Conservation (phyloP, 1,140 invertebrate genomes). For the Dryas iulia region DNA sequence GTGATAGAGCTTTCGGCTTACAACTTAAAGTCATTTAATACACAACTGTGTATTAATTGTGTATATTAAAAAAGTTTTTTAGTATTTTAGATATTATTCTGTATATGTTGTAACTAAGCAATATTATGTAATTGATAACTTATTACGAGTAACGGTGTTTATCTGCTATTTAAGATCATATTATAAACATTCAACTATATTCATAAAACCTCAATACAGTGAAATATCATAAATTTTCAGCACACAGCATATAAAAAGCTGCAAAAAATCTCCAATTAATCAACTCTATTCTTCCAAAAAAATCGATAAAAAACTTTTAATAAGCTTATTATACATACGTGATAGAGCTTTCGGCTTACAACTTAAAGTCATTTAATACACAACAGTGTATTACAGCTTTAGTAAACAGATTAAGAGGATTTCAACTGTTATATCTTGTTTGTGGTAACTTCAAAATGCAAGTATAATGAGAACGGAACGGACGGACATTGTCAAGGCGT, state of each 20-base stretch:
- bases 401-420: slow-evolving; percentile 25
- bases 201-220: no score
- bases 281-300: background rate
- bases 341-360: slow-evolving; percentile 9
- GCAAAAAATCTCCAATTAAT: background rate
- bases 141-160: no score
- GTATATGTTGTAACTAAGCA: no score
- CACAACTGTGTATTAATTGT: slow-evolving; percentile 6
- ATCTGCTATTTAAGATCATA: no score
- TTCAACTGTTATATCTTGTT: slow-evolving; percentile 15
- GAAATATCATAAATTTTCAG: background rate
- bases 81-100: no score
- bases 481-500: background rate
- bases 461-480: background rate
- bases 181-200: no score
- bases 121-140: no score
- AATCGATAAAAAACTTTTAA: slow-evolving; percentile 1
- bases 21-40: slow-evolving; percentile 22
- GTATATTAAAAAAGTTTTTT: no score
- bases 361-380: slow-evolving; percentile 22
- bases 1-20: slow-evolving; percentile 10
- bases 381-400: slow-evolving; percentile 7
- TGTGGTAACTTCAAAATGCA: slow-evolving; percentile 22
- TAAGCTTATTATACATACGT: slow-evolving; percentile 4
- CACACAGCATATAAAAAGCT: background rate